phyloP scores from a whole-genome alignment of 2,797 vertebrate genomes.

The Ctenochaetus hawaiiensis region DNA sequence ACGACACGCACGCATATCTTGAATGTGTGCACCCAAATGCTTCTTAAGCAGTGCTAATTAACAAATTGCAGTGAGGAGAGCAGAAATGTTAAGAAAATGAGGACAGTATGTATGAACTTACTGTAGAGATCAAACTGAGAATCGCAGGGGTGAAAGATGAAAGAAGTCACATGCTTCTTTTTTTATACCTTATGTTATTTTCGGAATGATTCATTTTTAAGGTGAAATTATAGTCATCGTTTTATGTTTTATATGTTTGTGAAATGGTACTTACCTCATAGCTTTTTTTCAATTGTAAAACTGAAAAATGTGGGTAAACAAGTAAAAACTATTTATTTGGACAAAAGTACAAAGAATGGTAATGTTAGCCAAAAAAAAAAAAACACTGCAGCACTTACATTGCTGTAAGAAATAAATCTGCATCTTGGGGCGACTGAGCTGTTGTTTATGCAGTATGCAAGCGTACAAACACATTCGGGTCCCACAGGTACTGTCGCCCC shows the following conservation, averaged over 20 bases:
- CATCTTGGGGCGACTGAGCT: conserved; percentile 43
- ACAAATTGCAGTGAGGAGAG: conserved; percentile 20
- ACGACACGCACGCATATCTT: conserved; percentile 25
- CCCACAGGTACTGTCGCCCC: conserved; percentile 42
- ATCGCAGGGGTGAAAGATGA: background rate
- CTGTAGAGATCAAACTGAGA: conserved; percentile 10
- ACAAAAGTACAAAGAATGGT: background rate
- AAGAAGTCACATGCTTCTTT: too few species aligned
- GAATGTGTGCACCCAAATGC: conserved; percentile 10
- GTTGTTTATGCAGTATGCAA: conserved; percentile 49
- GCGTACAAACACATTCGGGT: conserved; percentile 52
- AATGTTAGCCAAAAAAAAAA: conserved; percentile 19
- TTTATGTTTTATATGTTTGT: background rate
- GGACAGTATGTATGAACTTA: conserved; percentile 1
- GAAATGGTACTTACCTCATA: too few species aligned
- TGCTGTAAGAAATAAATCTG: conserved; percentile 38
- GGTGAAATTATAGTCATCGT: too few species aligned
- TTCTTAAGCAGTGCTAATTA: conserved; percentile 42
- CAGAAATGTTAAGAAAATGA: conserved; percentile 44
- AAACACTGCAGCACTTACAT: conserved; percentile 1
- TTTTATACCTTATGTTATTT: too few species aligned
- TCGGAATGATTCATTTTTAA: too few species aligned
- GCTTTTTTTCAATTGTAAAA: background rate
- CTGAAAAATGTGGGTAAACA: background rate
- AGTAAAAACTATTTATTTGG: background rate